A percentile compares a stretch with the other conserved stretches of the same genome.
phyloP scores from a whole-genome alignment of 2,113 vertebrate genomes.

The Eclectus roratus region DNA sequence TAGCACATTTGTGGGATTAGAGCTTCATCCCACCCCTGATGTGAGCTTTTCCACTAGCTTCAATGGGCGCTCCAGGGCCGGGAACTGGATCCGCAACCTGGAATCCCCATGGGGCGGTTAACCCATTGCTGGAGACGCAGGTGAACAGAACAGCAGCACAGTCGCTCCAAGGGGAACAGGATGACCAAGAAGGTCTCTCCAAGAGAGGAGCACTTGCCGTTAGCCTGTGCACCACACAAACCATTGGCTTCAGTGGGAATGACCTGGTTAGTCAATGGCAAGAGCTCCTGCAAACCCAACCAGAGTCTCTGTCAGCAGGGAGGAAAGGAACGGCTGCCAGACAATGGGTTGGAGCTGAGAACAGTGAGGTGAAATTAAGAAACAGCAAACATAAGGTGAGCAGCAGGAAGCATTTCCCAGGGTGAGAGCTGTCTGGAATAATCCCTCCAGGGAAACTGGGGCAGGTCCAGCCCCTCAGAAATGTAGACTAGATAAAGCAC shows the following conservation, averaged over 20 bases:
- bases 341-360: not conserved
- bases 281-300: not conserved
- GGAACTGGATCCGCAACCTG: not conserved
- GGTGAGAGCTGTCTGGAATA: not conserved
- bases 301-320: not conserved
- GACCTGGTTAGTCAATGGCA: not conserved
- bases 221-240: not conserved
- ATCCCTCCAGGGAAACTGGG: not conserved
- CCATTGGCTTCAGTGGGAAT: not conserved
- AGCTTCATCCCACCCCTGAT: not conserved
- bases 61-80: not conserved
- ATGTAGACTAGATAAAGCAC: not conserved
- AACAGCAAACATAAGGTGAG: not conserved
- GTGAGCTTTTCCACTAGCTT: not conserved
- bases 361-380: not conserved
- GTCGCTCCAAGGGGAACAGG: not conserved
- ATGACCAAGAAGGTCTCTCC: not conserved
- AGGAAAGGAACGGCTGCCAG: not conserved
- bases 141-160: accelerated
- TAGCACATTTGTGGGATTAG: not conserved
- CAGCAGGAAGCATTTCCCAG: not conserved
- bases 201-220: not conserved
- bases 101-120: not conserved
- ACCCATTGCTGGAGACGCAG: not conserved
- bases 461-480: not conserved